Percentiles rank a stretch among this genome's conserved stretches.
phyloP scores from a whole-genome alignment of 2,113 vertebrate genomes.

The Sisor rabdophorus region DNA sequence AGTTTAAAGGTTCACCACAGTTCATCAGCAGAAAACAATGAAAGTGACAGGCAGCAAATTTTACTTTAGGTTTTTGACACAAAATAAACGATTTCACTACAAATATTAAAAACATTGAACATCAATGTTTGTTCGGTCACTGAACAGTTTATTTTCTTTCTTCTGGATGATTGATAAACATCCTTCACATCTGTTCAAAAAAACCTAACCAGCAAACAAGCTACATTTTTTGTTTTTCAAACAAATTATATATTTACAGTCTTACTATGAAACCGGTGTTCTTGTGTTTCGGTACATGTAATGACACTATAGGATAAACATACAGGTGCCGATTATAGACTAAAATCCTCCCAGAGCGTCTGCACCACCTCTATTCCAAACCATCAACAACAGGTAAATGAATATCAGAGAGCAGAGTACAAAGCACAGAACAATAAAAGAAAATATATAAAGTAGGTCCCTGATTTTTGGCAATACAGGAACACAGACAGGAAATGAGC shows the following conservation, averaged over 20 bases:
- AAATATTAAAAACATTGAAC: conserved; percentile 1
- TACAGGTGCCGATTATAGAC: conserved; percentile 40
- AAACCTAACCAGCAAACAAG: conserved; percentile 38
- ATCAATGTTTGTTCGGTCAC: neutral
- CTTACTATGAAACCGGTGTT: conserved; percentile 50
- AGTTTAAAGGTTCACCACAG: neutral
- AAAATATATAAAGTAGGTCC: conserved; percentile 25
- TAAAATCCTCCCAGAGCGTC: conserved; percentile 9
- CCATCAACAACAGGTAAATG: conserved; percentile 35
- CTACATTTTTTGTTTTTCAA: conserved; percentile 20
- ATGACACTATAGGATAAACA: conserved; percentile 43
- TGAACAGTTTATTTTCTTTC: conserved; percentile 56
- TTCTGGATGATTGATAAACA: conserved; percentile 54
- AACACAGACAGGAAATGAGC: conserved; percentile 35
- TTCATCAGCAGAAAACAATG: neutral
- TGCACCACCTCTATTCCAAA: conserved; percentile 18
- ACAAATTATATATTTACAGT: conserved; percentile 51
- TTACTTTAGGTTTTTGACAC: neutral
- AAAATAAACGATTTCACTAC: neutral
- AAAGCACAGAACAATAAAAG: conserved; percentile 21
- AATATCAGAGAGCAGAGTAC: conserved; percentile 49
- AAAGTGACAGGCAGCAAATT: neutral
- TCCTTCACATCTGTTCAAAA: conserved; percentile 50
- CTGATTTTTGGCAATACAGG: conserved; percentile 38
- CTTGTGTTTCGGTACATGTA: conserved; percentile 30